phyloP scores from a whole-genome alignment of 2,113 vertebrate species.

The Chinchilla lanigera region DNA sequence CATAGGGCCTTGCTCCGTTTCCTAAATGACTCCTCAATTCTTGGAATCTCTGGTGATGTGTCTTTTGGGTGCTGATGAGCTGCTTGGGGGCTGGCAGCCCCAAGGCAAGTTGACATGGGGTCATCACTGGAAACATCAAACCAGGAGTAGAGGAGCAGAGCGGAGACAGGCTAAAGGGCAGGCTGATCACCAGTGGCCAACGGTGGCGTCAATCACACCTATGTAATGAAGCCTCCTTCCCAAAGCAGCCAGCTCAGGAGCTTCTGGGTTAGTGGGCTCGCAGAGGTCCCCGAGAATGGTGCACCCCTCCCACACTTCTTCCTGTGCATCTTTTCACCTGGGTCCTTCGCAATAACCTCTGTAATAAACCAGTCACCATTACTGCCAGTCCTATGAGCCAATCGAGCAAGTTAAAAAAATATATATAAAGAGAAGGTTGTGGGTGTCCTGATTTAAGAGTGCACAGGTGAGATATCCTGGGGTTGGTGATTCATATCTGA shows the following conservation, averaged over 20 bases:
- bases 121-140: background rate
- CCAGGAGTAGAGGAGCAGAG: background rate
- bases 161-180: background rate
- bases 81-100: background rate
- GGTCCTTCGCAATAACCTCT: background rate
- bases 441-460: background rate
- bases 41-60: background rate
- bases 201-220: background rate
- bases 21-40: background rate
- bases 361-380: background rate
- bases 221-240: background rate
- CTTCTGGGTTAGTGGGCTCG: background rate
- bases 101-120: background rate
- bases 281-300: background rate
- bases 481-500: background rate
- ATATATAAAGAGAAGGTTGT: background rate
- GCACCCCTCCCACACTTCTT: background rate
- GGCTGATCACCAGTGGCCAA: background rate
- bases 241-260: background rate
- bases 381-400: background rate
- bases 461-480: background rate
- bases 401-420: background rate
- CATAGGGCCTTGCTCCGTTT: background rate
- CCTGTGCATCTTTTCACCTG: background rate
- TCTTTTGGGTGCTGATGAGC: background rate